Evolutionary conservation across 2,113 vertebrate genomes (phyloP), one percentile per base, ranked within the genome.

Genomic region (Bubo bubo): DNA sequence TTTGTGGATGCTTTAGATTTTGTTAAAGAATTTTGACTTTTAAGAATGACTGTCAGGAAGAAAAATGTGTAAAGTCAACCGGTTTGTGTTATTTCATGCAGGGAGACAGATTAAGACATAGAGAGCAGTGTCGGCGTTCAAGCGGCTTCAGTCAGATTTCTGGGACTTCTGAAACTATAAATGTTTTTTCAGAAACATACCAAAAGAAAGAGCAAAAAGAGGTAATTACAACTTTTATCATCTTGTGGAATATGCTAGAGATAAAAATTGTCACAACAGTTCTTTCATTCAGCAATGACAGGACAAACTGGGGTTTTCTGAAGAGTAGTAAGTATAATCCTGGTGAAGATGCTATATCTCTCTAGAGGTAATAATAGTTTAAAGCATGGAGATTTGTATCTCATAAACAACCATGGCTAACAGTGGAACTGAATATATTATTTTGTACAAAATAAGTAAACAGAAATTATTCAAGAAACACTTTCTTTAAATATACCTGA

Each of bases 181-280:
- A 86, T 59, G 6, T 3, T 79, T 62, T 32, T 84, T 66, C 67
- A 47, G 81, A 68, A 59, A 24, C 50, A 22, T 20, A 52, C 2
- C 22, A 64, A 50, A 97, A 90, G 28, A 91, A 92, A 62, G 93
- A 93, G 10, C 72, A 92, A 71, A 76, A 55, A 56, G 75, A 83
- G 96, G 90, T 95, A 83, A 72, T 74, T 67, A 32, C 12, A 50
- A 27, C 14, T 60, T 90, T 35, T 79, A 18, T 60, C 1, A 47
- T 39, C 37, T 77, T 77, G 16, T 60, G 58, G 23, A 68, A 52
- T 64, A 9, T 58, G n/a, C 23, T 88, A 47, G 26, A 76, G 16
- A 10, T 68, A 1, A 77, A 60, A 68, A 72, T 39, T 73, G 12
- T 72, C 32, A 49, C 43, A 45, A 26, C 3, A 4, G 34, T 63